phyloP scores from a whole-genome alignment of 1,140 invertebrate genomes.

The Himalopsyche phryganea region DNA sequence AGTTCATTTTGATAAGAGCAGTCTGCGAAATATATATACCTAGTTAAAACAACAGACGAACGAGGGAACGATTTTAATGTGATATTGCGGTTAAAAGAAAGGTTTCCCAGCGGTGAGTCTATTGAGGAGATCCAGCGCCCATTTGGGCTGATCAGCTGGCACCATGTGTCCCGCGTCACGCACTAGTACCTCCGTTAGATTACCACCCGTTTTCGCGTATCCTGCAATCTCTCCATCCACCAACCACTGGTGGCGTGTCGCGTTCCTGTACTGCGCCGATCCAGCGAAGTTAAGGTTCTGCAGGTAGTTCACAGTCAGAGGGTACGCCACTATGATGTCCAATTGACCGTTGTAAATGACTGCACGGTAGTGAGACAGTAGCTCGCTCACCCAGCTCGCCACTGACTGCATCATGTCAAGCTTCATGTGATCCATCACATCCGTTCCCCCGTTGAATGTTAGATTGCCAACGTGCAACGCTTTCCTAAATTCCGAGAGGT shows the following conservation, averaged over 20 bases:
- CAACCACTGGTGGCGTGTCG: slow-evolving; percentile 64
- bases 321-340: slow-evolving; percentile 81
- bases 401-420: slow-evolving; percentile 81
- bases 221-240: slow-evolving; percentile 71
- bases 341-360: slow-evolving; percentile 80
- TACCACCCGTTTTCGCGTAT: slow-evolving; percentile 68
- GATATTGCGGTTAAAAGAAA: slow-evolving; percentile 30
- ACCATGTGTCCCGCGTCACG: slow-evolving; percentile 83
- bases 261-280: slow-evolving; percentile 60
- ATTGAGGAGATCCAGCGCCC: slow-evolving; percentile 72
- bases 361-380: slow-evolving; percentile 66
- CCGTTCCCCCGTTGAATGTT: slow-evolving; percentile 59
- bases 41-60: too few species aligned
- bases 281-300: slow-evolving; percentile 65
- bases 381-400: slow-evolving; percentile 67
- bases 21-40: too few species aligned
- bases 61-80: too few species aligned
- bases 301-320: slow-evolving; percentile 71
- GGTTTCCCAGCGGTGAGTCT: slow-evolving; percentile 67
- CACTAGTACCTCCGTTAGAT: slow-evolving; percentile 74
- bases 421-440: slow-evolving; percentile 66
- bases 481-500: slow-evolving; percentile 58
- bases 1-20: too few species aligned
- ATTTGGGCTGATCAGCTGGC: slow-evolving; percentile 75
- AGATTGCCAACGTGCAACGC: slow-evolving; percentile 81